These are phyloP conservation scores for Anodontia alba DNA, from an alignment of 2,888 invertebrate species.

Conservation along the genomic window DNA sequence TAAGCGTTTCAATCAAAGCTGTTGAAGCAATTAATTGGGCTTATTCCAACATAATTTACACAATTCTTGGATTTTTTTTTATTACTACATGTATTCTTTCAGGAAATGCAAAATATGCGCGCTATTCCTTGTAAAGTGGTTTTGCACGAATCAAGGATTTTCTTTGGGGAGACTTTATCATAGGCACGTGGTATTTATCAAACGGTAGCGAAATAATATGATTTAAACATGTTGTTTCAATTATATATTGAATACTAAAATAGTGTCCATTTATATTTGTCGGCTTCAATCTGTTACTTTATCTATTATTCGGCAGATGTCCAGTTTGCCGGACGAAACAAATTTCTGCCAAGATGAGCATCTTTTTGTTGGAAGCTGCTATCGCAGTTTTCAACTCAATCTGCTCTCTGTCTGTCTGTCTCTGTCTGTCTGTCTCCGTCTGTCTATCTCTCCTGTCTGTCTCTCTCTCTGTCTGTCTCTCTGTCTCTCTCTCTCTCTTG, in stretches of 20 bases:
- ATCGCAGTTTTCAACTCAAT: too few species aligned
- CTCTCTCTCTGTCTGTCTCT: too few species aligned
- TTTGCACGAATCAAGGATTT: not conserved
- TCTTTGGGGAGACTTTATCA: not conserved
- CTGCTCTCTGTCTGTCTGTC: too few species aligned
- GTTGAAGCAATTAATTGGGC: constrained; percentile 16
- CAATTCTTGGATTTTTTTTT: not conserved
- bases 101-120: constrained; percentile 7
- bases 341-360: too few species aligned
- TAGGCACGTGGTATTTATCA: not conserved
- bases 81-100: not conserved
- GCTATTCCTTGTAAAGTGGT: constrained; percentile 1
- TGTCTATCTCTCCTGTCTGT: too few species aligned
- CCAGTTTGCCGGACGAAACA: too few species aligned
- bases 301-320: too few species aligned
- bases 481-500: too few species aligned
- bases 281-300: too few species aligned
- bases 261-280: not conserved
- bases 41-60: not conserved
- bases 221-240: constrained; percentile 1
- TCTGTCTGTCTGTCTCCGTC: too few species aligned
- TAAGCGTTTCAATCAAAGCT: not conserved
- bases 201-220: not conserved
- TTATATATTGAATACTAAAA: not conserved
- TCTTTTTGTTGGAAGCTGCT: too few species aligned